phyloP scores from a whole-genome alignment of 2,888 invertebrate genomes.

The Gymnosoma rotundatum region DNA sequence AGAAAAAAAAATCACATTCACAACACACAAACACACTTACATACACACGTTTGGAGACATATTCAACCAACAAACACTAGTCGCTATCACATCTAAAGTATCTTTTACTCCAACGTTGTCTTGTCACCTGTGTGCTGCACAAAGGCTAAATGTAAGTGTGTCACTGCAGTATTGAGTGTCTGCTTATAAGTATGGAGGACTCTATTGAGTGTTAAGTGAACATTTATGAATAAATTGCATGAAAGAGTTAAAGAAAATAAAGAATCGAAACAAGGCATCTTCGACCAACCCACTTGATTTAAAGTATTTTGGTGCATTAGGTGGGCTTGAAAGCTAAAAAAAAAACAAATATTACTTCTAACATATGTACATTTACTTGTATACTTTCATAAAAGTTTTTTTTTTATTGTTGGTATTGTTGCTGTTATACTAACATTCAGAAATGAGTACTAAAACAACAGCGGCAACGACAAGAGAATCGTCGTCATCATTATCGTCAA shows the following conservation, averaged over 20 bases:
- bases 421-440: constrained; percentile 18
- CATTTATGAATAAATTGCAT: constrained; percentile 80
- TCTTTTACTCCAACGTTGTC: constrained; percentile 34
- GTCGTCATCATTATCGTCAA: constrained; percentile 33
- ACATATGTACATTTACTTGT: constrained; percentile 38
- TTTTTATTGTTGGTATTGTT: constrained; percentile 30
- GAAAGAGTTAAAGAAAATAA: constrained; percentile 70
- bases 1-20: constrained; percentile 21
- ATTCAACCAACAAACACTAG: not conserved
- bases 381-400: constrained; percentile 18
- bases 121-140: constrained; percentile 52
- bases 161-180: constrained; percentile 37
- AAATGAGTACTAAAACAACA: constrained; percentile 45
- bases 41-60: not conserved
- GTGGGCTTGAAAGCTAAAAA: constrained; percentile 63
- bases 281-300: constrained; percentile 50
- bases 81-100: constrained; percentile 33
- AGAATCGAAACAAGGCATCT: constrained; percentile 33
- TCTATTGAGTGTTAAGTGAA: constrained; percentile 71
- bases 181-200: constrained; percentile 16
- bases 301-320: constrained; percentile 45
- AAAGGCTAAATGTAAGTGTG: not conserved
- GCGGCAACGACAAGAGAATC: constrained; percentile 57
- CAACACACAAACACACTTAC: constrained; percentile 29
- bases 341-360: constrained; percentile 37